Base-by-base conservation (phyloP, 2,113 vertebrate genomes). In the Mobula birostris region DNA sequence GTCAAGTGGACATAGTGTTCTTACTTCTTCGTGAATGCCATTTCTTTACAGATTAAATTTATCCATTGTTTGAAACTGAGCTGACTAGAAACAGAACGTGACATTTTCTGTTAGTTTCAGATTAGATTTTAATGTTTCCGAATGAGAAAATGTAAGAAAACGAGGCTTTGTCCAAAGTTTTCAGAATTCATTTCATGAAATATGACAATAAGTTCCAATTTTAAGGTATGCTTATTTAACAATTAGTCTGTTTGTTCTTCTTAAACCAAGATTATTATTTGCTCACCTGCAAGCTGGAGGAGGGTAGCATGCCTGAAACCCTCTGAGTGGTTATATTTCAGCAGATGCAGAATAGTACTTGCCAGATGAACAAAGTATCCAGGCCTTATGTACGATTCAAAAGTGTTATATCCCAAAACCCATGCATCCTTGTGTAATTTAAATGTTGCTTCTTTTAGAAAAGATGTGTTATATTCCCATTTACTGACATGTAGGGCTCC, bases 371-470 rank as follows among this genome's bases (percentile, higher is more conserved):
- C 96, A 96, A 99, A 99, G 95, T 96, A 97, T 14, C 98, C 97
- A 0, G 97, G 98, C 82, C 97, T 97, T 0, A 97, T 96, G 92
- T 98, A 97, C 17, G 98, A 98, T 95, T 99, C 99, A 94, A 99
- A 97, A 7, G 98, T 98, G 96, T 97, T 97, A 70, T 97, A 99
- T 85, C 98, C 98, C 0, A 96, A 95, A 87, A 96, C 96, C 98
- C 98, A 98, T 0, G 97, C 98, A 95, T 98, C 97, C 95, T 96
- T 97, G 96, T 98, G 99, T 94, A 99, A 96, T 1, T 96, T 94
- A 95, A 99, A 99, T 0, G 98, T 99, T 94, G 98, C 97, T 0
- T 95, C 96, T 68, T 97, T 97, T 95, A 97, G 98, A 97, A 99
- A 99, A 36, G 91, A 95, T 24, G 96, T 95, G 0, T 70, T 96